Percentiles rank a stretch among this genome's conserved stretches.
Conservation (phyloP, 1,140 invertebrate genomes). For the Heliconius hermathena region DNA sequence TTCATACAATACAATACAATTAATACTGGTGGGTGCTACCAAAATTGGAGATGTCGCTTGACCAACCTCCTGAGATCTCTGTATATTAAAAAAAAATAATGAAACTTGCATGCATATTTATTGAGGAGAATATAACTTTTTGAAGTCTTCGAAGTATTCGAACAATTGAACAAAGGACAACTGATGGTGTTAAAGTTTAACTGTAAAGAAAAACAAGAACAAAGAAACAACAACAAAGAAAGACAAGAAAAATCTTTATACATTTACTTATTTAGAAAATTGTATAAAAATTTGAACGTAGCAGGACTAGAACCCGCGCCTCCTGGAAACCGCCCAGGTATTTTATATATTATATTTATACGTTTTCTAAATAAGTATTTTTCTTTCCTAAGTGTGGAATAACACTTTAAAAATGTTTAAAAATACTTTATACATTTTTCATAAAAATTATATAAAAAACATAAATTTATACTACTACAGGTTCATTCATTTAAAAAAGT, state of each 20-base stretch:
- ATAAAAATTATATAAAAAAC: too few species aligned
- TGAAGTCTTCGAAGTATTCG: neutral
- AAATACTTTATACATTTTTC: too few species aligned
- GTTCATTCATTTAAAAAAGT: too few species aligned
- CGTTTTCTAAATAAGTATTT: too few species aligned
- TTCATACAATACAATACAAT: conserved; percentile 57
- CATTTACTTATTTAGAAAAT: too few species aligned
- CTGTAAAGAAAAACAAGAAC: neutral
- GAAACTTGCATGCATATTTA: conserved; percentile 1
- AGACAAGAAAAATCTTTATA: neutral
- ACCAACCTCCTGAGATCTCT: conserved; percentile 40
- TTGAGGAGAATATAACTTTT: neutral
- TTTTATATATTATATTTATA: too few species aligned
- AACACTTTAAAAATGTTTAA: too few species aligned
- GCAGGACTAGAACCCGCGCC: too few species aligned
- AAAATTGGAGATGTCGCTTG: conserved; percentile 54
- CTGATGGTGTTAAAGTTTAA: neutral
- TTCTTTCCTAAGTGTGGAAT: too few species aligned
- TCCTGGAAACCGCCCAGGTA: too few species aligned
- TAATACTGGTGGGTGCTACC: conserved; percentile 57
- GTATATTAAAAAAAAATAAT: conserved; percentile 6
- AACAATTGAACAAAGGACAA: neutral
- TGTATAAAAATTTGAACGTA: too few species aligned
- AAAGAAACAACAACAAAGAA: neutral
- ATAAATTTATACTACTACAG: too few species aligned